These are phyloP conservation scores for Syngnathus acus DNA, from an alignment of 2,797 vertebrate genomes.

Conservation along the genomic window DNA sequence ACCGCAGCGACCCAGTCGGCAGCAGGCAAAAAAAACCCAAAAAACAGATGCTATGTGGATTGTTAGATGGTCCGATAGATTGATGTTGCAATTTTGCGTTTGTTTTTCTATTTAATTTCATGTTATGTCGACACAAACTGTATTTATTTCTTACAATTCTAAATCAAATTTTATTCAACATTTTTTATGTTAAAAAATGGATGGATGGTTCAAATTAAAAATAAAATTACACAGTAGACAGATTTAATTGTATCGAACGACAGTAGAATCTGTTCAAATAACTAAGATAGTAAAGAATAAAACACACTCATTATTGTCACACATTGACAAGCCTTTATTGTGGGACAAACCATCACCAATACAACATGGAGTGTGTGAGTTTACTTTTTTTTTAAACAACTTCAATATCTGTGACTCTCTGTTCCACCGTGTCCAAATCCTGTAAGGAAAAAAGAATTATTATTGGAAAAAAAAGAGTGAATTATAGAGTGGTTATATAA, in stretches of 20 bases:
- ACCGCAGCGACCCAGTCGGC: not conserved
- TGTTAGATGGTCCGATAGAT: not conserved
- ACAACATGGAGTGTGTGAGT: not conserved
- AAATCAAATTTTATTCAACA: no score
- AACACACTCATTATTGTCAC: not conserved
- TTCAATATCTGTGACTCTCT: slow-evolving; percentile 2
- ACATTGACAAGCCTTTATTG: not conserved
- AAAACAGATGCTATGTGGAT: not conserved
- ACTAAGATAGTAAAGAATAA: not conserved
- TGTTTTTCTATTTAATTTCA: not conserved
- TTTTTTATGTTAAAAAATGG: no score
- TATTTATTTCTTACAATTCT: no score
- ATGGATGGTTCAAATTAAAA: no score
- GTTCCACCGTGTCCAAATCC: not conserved
- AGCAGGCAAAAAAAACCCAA: not conserved
- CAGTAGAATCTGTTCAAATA: not conserved
- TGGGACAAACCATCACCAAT: not conserved
- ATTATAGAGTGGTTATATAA: no score
- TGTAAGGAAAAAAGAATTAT: not conserved
- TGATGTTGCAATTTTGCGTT: not conserved
- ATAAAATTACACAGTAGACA: not conserved
- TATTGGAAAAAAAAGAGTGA: no score
- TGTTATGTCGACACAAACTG: no score
- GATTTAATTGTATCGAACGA: not conserved
- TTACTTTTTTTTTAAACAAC: not conserved